Percentiles rank a stretch among this genome's conserved stretches.
These are phyloP conservation scores for Leptosomus discolor DNA, from an alignment of 2,113 vertebrate species.

Conservation along the genomic window DNA sequence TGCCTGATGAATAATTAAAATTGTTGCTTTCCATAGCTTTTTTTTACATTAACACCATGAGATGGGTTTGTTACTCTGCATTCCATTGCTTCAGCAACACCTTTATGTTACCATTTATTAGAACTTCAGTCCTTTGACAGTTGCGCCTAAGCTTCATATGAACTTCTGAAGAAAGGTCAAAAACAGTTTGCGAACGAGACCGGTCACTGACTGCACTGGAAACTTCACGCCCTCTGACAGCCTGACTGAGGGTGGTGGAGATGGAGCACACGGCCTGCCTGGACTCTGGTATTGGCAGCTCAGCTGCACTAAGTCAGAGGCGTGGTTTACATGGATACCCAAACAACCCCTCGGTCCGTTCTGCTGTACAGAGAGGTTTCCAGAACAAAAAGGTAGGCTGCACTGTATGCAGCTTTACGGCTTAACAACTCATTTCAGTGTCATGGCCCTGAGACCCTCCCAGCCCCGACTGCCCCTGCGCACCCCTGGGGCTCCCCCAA, in stretches of 20 bases:
- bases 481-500: rapidly evolving
- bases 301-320: not conserved
- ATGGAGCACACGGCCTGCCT: rapidly evolving
- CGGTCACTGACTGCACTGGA: rapidly evolving
- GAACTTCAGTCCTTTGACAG: not conserved
- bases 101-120: not conserved
- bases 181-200: not conserved
- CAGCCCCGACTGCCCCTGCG: too few species aligned
- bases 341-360: not conserved
- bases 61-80: not conserved
- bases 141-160: not conserved
- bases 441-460: too few species aligned
- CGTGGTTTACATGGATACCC: not conserved
- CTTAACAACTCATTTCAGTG: not conserved
- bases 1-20: not conserved
- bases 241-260: not conserved
- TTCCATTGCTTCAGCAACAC: not conserved
- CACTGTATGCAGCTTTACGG: not conserved
- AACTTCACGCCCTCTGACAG: not conserved
- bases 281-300: not conserved
- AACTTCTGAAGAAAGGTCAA: not conserved
- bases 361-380: not conserved
- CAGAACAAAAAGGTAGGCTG: not conserved
- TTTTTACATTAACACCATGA: not conserved
- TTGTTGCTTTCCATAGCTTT: not conserved